Percentiles rank a stretch among this genome's conserved stretches.
phyloP scores from a whole-genome alignment of 1,140 invertebrate species.

The Cyrtorhinus lividipennis region DNA sequence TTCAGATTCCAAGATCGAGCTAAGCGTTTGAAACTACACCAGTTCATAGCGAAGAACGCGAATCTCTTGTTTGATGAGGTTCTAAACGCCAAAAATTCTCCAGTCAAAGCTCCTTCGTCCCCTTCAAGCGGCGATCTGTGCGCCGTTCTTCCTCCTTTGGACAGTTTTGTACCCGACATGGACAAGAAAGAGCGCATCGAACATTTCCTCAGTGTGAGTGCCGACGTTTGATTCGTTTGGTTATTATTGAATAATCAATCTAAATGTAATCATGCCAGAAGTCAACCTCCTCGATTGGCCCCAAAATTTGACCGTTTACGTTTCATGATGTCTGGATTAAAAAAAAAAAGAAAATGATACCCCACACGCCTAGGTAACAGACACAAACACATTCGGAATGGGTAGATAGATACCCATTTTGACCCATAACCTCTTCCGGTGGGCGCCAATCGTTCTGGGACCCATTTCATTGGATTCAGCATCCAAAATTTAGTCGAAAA shows the following conservation, averaged over 20 bases:
- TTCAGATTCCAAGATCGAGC: constrained; percentile 70
- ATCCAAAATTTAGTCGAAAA: no score
- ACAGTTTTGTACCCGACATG: constrained; percentile 52
- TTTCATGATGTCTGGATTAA: no score
- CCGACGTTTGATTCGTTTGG: background rate
- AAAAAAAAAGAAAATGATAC: no score
- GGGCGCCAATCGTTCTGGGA: no score
- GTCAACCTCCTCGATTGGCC: no score
- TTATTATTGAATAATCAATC: constrained; percentile 2
- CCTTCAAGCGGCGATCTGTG: constrained; percentile 45
- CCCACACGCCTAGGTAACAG: no score
- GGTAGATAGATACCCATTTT: no score
- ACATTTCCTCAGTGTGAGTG: constrained; percentile 65
- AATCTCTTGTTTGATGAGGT: constrained; percentile 43
- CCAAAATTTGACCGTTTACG: no score
- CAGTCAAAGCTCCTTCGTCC: background rate
- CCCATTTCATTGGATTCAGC: no score
- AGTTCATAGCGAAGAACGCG: constrained; percentile 67
- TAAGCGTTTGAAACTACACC: constrained; percentile 65
- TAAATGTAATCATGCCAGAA: no score
- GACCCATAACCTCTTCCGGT: no score
- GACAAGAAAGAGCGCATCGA: constrained; percentile 52
- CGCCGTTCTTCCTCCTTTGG: constrained; percentile 71
- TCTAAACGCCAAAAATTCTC: constrained; percentile 25
- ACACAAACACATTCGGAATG: no score